These are phyloP conservation scores for Laupala kohalensis DNA, from an alignment of 1,140 invertebrate genomes.

Conservation along the genomic window DNA sequence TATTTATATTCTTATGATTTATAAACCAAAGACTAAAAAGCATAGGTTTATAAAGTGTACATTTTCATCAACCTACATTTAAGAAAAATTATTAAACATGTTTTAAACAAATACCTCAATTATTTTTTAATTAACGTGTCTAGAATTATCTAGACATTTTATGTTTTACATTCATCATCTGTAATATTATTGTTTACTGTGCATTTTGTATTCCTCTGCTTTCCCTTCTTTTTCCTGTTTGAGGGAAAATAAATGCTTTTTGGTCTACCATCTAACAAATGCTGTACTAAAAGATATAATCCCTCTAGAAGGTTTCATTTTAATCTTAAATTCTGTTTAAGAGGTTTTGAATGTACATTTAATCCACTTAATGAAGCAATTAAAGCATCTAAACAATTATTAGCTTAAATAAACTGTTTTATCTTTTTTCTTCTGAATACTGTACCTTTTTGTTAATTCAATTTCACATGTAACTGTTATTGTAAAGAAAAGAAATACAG, in stretches of 20 bases:
- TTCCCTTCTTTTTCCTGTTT: not conserved
- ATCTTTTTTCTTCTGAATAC: too few relatives aligned
- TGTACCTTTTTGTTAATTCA: too few relatives aligned
- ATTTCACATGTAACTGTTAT: too few relatives aligned
- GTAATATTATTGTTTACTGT: not conserved
- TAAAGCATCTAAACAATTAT: too few relatives aligned
- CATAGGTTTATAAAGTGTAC: not conserved
- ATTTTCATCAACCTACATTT: not conserved
- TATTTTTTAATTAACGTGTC: not conserved
- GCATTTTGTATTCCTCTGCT: not conserved
- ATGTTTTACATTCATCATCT: not conserved
- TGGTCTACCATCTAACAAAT: too few relatives aligned
- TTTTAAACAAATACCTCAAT: not conserved
- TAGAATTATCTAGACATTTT: not conserved
- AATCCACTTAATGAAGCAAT: too few relatives aligned
- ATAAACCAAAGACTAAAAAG: not conserved
- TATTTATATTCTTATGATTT: not conserved
- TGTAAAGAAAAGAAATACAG: not conserved
- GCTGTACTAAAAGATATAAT: not conserved
- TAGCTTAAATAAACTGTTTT: too few relatives aligned
- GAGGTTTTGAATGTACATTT: too few relatives aligned
- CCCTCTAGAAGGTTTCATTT: not conserved
- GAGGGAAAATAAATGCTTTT: too few relatives aligned
- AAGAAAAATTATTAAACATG: not conserved
- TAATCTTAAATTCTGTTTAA: too few relatives aligned